A percentile compares a stretch with the other conserved stretches of the same genome.
Evolutionary conservation across 2,797 vertebrate species (phyloP).

Genomic region (Heterohyrax brucei): DNA sequence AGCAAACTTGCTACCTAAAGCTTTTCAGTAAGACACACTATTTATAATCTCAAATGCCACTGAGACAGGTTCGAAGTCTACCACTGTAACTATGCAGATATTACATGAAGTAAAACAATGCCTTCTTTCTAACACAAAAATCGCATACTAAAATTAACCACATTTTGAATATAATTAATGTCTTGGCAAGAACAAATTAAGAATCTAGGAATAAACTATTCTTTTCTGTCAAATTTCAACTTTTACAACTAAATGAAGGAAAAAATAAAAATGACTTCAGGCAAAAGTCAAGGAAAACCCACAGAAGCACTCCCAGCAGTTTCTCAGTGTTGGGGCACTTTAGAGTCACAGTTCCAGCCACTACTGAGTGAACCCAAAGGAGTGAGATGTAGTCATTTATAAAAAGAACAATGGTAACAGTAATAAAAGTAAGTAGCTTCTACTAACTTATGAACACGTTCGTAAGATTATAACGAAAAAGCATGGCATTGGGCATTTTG

Average conservation of each 20-base stretch:
- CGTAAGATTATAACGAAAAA: neutral
- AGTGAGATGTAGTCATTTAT: constrained; percentile 19
- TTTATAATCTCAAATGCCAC: constrained; percentile 50
- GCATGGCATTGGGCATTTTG: neutral
- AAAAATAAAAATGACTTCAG: constrained; percentile 5
- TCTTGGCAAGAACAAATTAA: constrained; percentile 59
- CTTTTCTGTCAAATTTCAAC: constrained; percentile 60
- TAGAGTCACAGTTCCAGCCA: neutral
- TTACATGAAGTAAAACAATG: constrained; percentile 12
- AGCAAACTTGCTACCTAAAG: neutral
- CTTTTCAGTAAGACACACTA: constrained; percentile 17
- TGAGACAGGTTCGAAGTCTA: neutral
- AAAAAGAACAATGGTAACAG: neutral
- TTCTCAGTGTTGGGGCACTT: neutral
- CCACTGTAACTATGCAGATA: neutral
- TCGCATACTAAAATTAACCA: neutral
- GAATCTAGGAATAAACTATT: constrained; percentile 38
- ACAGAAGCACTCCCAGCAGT: constrained; percentile 48
- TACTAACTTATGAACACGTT: constrained; percentile 50
- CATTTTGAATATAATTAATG: constrained; percentile 50
- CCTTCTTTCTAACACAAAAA: constrained; percentile 49
- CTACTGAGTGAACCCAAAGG: constrained; percentile 30
- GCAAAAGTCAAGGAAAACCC: constrained; percentile 36
- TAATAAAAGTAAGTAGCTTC: constrained; percentile 60
- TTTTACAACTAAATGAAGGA: constrained; percentile 51